These are phyloP conservation scores for Xylota segnis DNA, from an alignment of 2,888 invertebrate genomes.

Conservation along the genomic window DNA sequence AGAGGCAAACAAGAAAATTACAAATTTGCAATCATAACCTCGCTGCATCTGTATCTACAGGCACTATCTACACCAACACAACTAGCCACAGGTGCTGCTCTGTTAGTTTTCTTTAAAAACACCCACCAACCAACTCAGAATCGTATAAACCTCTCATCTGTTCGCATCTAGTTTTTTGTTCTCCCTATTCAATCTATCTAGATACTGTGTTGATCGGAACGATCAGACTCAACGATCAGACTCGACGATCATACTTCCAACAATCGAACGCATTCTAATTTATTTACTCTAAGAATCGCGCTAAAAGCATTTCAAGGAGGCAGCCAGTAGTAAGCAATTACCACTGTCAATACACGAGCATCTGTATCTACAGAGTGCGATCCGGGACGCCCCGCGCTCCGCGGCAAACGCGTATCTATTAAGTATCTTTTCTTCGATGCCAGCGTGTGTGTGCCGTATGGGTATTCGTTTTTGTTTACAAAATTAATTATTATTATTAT, in stretches of 20 bases:
- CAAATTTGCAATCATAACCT: slow-evolving; percentile 35
- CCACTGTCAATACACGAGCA: slow-evolving; percentile 70
- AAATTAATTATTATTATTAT: slow-evolving; percentile 71
- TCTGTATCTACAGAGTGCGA: slow-evolving; percentile 49
- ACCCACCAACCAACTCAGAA: slow-evolving; percentile 23
- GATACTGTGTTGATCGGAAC: slow-evolving; percentile 4
- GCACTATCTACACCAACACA: slow-evolving; percentile 7
- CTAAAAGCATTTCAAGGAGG: slow-evolving; percentile 78
- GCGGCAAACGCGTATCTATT: slow-evolving; percentile 11
- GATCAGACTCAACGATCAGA: not conserved
- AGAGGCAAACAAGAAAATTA: slow-evolving; percentile 38
- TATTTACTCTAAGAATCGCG: slow-evolving; percentile 53
- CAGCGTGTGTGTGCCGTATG: not conserved
- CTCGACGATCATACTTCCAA: slow-evolving; percentile 1
- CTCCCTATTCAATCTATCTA: slow-evolving; percentile 23
- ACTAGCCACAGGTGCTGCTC: not conserved
- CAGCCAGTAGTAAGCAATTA: slow-evolving; percentile 72
- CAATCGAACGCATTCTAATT: slow-evolving; percentile 24
- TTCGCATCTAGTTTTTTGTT: slow-evolving; percentile 1
- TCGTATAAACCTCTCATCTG: slow-evolving; percentile 11
- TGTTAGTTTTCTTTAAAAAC: not conserved
- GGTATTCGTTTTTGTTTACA: slow-evolving; percentile 72
- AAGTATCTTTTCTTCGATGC: slow-evolving; percentile 32
- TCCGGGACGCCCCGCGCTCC: not conserved
- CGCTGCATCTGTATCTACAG: slow-evolving; percentile 35